phyloP scores from a whole-genome alignment of 2,888 invertebrate species.

The Cephus nigrinus region DNA sequence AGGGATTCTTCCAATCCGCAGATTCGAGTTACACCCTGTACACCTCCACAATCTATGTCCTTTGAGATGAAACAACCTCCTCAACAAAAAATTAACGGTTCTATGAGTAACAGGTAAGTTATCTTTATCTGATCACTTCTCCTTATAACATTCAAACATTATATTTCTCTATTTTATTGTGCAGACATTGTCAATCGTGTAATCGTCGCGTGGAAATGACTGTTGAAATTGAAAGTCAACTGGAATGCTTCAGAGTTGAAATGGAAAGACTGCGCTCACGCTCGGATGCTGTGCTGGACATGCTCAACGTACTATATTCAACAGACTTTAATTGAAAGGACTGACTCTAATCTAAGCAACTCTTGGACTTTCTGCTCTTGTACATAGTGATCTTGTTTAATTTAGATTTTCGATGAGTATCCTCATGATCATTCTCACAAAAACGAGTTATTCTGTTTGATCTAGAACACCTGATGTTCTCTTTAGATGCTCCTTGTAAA shows the following conservation, averaged over 20 bases:
- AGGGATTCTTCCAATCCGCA: constrained; percentile 20
- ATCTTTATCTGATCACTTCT: neutral
- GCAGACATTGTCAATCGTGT: constrained; percentile 47
- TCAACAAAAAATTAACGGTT: neutral
- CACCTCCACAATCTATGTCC: constrained; percentile 13
- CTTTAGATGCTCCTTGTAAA: neutral
- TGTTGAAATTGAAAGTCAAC: constrained; percentile 45
- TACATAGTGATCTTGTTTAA: neutral
- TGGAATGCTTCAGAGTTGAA: constrained; percentile 50
- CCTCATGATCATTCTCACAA: neutral
- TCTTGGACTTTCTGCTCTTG: neutral
- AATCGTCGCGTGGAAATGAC: constrained; percentile 29
- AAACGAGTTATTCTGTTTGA: neutral
- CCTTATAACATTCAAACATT: neutral
- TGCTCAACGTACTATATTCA: constrained; percentile 46
- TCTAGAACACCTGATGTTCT: neutral
- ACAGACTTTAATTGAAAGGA: constrained; percentile 21
- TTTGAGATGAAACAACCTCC: neutral
- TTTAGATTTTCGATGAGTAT: neutral
- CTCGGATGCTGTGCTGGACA: constrained; percentile 50
- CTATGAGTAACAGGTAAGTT: neutral
- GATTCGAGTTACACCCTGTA: constrained; percentile 25
- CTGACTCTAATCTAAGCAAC: constrained; percentile 1
- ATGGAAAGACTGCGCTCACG: constrained; percentile 53
- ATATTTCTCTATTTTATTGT: neutral